Evolutionary conservation across 1,140 invertebrate species (phyloP), one percentile per base, ranked within the genome.

Genomic region (Camponotus pennsylvanicus): DNA sequence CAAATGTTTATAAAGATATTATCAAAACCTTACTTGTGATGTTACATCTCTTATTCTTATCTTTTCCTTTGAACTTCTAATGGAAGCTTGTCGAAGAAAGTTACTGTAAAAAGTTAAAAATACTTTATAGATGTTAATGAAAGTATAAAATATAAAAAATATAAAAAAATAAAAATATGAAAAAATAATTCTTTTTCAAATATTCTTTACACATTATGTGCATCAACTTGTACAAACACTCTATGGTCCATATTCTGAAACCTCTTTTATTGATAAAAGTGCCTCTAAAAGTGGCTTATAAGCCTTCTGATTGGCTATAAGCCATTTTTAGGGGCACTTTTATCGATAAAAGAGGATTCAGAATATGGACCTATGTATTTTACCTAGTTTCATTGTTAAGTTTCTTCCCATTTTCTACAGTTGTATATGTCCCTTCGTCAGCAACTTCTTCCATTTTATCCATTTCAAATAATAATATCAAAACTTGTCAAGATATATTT

Each of bases 371-470:
- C n/a, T n/a, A 9, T 73, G 45, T 57, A 13, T 9, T 32, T 82
- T 83, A 83, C 79, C 79, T 83, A 71, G 21, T 27, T 63, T 75
- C 69, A 37, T 61, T 73, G 27, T n/a, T 8, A 61, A 61, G 37
- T 61, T 45, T 42, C 2, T 27, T 27, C 6, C 73, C 8, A 0
- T 27, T 55, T 45, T 61, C 13, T 42, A 0, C 49, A 21, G n/a
- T 15, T 7, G 13, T 6, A 3, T 15, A 0, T 8, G 13, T 73
- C 0, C 9, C 27, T 73, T 3, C 27, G 34, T 61, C 27, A 34
- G 4, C n/a, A 63, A 18, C 21, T 59, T 83, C 69, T 83, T 49
- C n/a, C 1, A 0, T 73, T 34, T 73, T 27, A 73, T 34, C 57
- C 69, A 83, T 83, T 61, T 73, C 11, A 37, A 11, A 37, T 21